Evolutionary conservation across 2,888 invertebrate species (phyloP), one percentile per base, ranked within the genome.

Genomic region (Troides aeacus): DNA sequence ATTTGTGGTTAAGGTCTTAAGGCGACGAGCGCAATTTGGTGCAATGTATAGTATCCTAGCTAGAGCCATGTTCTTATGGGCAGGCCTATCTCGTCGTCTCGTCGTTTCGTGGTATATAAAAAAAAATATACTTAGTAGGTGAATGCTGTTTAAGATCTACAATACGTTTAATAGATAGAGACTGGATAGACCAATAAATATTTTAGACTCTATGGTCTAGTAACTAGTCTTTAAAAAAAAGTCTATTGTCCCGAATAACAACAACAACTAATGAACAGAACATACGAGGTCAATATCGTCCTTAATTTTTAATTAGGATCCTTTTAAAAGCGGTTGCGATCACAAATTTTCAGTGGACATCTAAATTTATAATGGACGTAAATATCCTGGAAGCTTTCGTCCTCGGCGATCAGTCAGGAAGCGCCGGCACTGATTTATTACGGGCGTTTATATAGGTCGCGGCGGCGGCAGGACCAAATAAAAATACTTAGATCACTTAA

Each of bases 371-470:
- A 67, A 53, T 30, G 62, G 63, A 66, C 66, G 46, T 70, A 66
- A 70, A 70, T 70, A 66, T n/a, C 15, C 23, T 56, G n/a, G 59
- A 46, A 42, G 68, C 58, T 63, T 50, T 57, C 8, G 30, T 58
- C 59, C 63, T 58, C 46, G 42, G 66, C 46, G 69, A 72, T 69
- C 68, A 56, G 63, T 71, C 68, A 62, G 63, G 62, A 63, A 62
- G 71, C 30, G 21, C 50, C 46, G 61, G 69, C 67, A 66, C 69
- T 72, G 69, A 72, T 72, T 72, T 72, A 72, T 64, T 64, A 21
- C 18, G 30, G 65, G 59, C 69, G 39, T 64, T 58, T 58, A 36
- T 67, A 56, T 30, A 64, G 21, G n/a, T 64, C 50, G 46, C 30
- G 36, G 36, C 23, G n/a, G 58, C 39, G 59, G 66, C 59, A 36